A percentile compares a stretch with the other conserved stretches of the same genome.
These are phyloP conservation scores for Tupaia chinensis DNA, from an alignment of 2,113 vertebrate species.

Conservation along the genomic window DNA sequence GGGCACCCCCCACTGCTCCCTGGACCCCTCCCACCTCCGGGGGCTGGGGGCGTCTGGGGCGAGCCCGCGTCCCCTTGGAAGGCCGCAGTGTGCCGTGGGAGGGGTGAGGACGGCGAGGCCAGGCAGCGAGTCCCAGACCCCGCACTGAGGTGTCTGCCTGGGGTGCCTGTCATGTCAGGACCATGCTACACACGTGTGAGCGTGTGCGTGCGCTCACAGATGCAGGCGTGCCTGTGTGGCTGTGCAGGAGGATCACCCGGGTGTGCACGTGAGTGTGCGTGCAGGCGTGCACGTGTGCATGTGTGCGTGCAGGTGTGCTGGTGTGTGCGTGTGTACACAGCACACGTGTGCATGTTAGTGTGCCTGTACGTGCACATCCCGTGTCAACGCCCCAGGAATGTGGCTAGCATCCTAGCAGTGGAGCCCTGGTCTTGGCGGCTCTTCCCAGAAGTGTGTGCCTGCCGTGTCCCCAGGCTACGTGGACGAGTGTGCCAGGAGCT, in stretches of 20 bases:
- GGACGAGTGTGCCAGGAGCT: constrained; percentile 93
- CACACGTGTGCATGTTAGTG: background rate
- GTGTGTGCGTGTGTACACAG: background rate
- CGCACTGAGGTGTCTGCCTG: too few species aligned
- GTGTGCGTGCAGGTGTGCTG: accelerated
- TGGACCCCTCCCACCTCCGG: background rate
- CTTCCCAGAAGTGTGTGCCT: accelerated
- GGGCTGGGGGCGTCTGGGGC: background rate
- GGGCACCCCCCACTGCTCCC: background rate
- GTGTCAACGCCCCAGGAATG: background rate
- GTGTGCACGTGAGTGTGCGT: accelerated
- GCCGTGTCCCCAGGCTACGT: constrained; percentile 84
- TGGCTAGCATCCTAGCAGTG: too few species aligned
- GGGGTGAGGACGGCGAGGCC: background rate
- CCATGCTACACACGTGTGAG: too few species aligned
- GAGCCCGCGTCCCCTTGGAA: background rate
- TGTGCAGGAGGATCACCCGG: too few species aligned
- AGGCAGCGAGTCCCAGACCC: too few species aligned
- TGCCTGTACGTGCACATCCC: too few species aligned
- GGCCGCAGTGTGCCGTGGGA: too few species aligned
- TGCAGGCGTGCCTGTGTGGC: background rate
- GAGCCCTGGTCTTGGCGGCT: too few species aligned
- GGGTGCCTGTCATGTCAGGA: too few species aligned
- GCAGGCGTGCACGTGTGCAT: too few species aligned
- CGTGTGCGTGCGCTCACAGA: too few species aligned